Base-by-base conservation (phyloP, 2,888 invertebrate species). In the Leptura quadrifasciata region DNA sequence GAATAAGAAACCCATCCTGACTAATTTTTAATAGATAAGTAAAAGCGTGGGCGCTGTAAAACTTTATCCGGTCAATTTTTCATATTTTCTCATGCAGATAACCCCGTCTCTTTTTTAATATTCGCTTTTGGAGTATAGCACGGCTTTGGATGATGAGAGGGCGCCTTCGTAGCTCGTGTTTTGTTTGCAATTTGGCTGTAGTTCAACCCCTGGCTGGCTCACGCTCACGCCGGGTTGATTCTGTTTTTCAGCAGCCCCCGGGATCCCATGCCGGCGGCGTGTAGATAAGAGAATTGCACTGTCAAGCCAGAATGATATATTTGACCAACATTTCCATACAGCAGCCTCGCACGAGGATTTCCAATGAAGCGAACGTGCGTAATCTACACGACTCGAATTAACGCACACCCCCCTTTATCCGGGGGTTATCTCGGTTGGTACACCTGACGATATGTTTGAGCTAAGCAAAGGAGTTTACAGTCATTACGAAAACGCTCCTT, bases 261-360 rank as follows among this genome's bases (percentile, higher is more conserved):
- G 87, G 87, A 86, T 85, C 85, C 87, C 85, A 86, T 87, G 91
- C 91, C 91, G 91, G 91, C 90, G 90, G 91, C 90, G 90, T 90
- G 90, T 90, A 93, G 94, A 94, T 94, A 94, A 94, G 94, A 94
- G 94, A 95, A 95, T 94, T 95, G 94, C 94, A 94, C 94, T 94
- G 94, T 94, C 94, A 94, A 93, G 92, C 93, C 93, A 91, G 94
- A 94, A 95, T 95, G 95, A 95, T 95, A 95, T 95, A 95, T 95
- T 94, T 94, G 94, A 94, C 94, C 94, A 94, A 93, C 94, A 94
- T 94, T 94, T 94, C 94, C 94, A 94, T 94, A 94, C 89, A 89
- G 75, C 82, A 77, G 80, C 80, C 86, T 85, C 85, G 88, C 87
- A 86, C 87, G 88, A 88, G 88, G 88, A 89, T 89, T 89, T 87